Evolutionary conservation across 2,888 invertebrate species (phyloP).

Genomic region (Cosmopolites sordidus): DNA sequence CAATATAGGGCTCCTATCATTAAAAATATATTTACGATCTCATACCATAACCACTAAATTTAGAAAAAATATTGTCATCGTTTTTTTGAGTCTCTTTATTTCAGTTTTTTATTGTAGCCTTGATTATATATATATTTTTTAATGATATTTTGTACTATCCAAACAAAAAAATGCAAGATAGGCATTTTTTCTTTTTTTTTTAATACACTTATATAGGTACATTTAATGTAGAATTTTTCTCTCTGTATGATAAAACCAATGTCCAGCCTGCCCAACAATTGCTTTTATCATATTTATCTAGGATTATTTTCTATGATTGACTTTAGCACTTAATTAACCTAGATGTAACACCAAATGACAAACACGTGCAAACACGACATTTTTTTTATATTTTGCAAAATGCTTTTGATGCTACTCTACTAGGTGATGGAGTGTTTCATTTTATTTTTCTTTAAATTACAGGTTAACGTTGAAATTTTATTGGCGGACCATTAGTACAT

Average conservation of each 20-base stretch:
- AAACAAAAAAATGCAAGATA: not conserved
- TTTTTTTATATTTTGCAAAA: slow-evolving; percentile 11
- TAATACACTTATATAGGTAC: not conserved
- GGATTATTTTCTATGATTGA: slow-evolving; percentile 16
- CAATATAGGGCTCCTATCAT: slow-evolving; percentile 20
- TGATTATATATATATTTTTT: slow-evolving; percentile 8
- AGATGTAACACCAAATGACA: slow-evolving; percentile 22
- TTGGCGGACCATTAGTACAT: slow-evolving; percentile 19
- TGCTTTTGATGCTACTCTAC: slow-evolving; percentile 20
- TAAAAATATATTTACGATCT: slow-evolving; percentile 16
- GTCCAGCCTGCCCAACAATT: slow-evolving; percentile 24
- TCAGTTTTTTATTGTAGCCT: slow-evolving; percentile 3
- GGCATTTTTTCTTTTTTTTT: not conserved
- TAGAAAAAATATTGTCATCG: slow-evolving; percentile 2
- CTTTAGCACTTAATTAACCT: slow-evolving; percentile 23
- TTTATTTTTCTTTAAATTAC: slow-evolving; percentile 9
- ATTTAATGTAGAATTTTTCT: not conserved
- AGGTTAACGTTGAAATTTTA: slow-evolving; percentile 17
- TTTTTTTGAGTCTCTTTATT: not conserved
- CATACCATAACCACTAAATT: slow-evolving; percentile 1
- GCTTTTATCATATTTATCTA: slow-evolving; percentile 20
- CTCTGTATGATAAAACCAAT: slow-evolving; percentile 22
- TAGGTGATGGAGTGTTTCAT: slow-evolving; percentile 6
- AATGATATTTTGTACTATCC: slow-evolving; percentile 23
- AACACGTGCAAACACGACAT: slow-evolving; percentile 14